Conservation (phyloP, 2,888 invertebrate genomes). For the Drosophila neonasuta region DNA sequence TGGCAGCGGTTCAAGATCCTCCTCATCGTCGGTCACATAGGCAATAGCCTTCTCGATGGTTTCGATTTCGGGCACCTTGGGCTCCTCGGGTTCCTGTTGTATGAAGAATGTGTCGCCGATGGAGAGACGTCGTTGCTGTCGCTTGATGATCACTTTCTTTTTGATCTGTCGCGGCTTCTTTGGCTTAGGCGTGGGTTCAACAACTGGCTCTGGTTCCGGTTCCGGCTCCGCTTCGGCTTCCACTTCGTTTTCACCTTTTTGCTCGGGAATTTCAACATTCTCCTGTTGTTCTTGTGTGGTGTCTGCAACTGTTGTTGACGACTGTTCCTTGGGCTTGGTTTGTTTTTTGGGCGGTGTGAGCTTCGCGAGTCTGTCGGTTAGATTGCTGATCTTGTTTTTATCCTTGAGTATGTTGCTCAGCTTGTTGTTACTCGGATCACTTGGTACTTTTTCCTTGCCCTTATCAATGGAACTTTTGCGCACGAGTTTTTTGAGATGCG, state of each 20-base stretch:
- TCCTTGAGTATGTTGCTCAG: constrained; percentile 64
- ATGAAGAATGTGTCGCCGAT: constrained; percentile 77
- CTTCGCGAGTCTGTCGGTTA: constrained; percentile 57
- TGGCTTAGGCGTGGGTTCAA: constrained; percentile 30
- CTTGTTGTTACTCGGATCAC: constrained; percentile 24
- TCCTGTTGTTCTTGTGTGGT: constrained; percentile 31
- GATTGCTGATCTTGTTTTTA: constrained; percentile 66
- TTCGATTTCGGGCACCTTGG: constrained; percentile 73
- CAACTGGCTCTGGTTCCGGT: constrained; percentile 25
- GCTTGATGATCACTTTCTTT: constrained; percentile 81
- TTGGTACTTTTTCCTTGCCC: constrained; percentile 45
- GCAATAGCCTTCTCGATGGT: constrained; percentile 80
- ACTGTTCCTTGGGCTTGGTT: constrained; percentile 41
- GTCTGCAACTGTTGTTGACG: background rate
- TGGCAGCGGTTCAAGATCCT: constrained; percentile 47
- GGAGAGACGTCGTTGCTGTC: constrained; percentile 80
- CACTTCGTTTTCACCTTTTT: constrained; percentile 7
- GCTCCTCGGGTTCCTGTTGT: constrained; percentile 67
- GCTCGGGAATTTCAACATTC: constrained; percentile 8
- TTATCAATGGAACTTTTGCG: constrained; percentile 72
- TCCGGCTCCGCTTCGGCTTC: constrained; percentile 21
- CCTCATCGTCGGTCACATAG: constrained; percentile 72
- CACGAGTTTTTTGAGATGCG: constrained; percentile 68
- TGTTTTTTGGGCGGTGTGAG: constrained; percentile 63
- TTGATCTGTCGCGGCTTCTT: constrained; percentile 78